Evolutionary conservation across 35 echinoderm and acorn worm species (phyloP).

Genomic region (Holothuria glaberrima): DNA sequence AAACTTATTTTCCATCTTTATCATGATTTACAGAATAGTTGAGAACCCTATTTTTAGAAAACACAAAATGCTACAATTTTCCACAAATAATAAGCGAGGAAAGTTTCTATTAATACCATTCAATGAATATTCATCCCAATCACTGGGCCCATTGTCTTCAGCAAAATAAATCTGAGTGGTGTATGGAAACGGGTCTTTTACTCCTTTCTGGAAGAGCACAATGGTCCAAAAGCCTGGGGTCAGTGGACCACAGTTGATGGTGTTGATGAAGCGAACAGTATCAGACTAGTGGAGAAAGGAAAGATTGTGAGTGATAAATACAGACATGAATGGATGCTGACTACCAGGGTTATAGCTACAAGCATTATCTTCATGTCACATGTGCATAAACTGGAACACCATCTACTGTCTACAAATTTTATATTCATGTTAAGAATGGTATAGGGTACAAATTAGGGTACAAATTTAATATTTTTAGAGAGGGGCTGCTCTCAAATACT

Average conservation of each 20-base stretch:
- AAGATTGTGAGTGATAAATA: background rate
- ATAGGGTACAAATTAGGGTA: no score
- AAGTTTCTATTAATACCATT: slow-evolving; percentile 47
- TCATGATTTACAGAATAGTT: background rate
- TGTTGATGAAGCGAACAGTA: slow-evolving; percentile 93
- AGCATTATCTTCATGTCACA: no score
- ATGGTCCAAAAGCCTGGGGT: slow-evolving; percentile 89
- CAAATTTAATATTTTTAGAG: no score
- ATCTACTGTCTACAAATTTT: no score
- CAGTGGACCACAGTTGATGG: slow-evolving; percentile 85
- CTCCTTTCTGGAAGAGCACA: slow-evolving; percentile 90
- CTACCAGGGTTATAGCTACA: no score
- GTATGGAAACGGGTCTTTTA: slow-evolving; percentile 91
- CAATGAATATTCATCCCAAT: slow-evolving; percentile 73
- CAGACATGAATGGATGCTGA: no score
- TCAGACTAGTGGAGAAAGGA: slow-evolving; percentile 72
- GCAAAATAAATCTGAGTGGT: slow-evolving; percentile 84
- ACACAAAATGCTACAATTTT: background rate
- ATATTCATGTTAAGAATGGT: no score
- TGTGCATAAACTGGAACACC: no score
- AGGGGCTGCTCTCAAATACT: no score
- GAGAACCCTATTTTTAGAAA: background rate
- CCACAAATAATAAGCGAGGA: background rate
- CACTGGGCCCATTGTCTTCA: slow-evolving; percentile 47
- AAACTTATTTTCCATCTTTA: no score